Conservation (phyloP, 2,797 vertebrate genomes). For the Zalophus californianus region DNA sequence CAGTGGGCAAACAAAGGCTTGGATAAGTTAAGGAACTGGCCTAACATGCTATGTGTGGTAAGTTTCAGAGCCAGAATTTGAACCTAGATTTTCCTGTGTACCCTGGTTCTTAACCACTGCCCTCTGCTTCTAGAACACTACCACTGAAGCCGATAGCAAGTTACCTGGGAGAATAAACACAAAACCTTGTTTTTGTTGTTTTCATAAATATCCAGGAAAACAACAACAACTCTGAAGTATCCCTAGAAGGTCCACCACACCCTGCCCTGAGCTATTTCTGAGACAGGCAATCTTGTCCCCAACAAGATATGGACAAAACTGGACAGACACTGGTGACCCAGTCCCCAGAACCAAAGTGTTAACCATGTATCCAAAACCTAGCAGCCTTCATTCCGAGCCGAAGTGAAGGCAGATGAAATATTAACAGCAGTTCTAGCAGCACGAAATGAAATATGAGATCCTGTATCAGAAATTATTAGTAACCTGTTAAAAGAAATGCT, state of each 20-base stretch:
- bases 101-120: background rate
- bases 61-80: conserved; percentile 28
- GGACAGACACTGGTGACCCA: conserved; percentile 73
- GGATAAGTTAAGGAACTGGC: conserved; percentile 17
- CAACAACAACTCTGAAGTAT: background rate
- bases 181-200: background rate
- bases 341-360: conserved; percentile 76
- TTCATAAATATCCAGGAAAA: conserved; percentile 62
- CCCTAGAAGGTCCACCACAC: conserved; percentile 53
- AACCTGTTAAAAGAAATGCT: conserved; percentile 88
- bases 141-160: background rate
- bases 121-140: background rate
- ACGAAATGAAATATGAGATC: conserved; percentile 88
- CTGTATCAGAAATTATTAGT: conserved; percentile 89
- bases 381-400: conserved; percentile 72
- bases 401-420: conserved; percentile 89
- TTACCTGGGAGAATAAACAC: background rate
- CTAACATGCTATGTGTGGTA: background rate
- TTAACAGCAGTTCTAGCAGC: conserved; percentile 86
- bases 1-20: background rate
- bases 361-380: conserved; percentile 76
- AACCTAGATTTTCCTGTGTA: conserved; percentile 16
- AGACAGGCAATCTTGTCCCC: conserved; percentile 72
- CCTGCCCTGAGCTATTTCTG: conserved; percentile 67
- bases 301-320: conserved; percentile 78